Conservation (phyloP, 2,113 vertebrate species). For the Dasyprocta punctata region DNA sequence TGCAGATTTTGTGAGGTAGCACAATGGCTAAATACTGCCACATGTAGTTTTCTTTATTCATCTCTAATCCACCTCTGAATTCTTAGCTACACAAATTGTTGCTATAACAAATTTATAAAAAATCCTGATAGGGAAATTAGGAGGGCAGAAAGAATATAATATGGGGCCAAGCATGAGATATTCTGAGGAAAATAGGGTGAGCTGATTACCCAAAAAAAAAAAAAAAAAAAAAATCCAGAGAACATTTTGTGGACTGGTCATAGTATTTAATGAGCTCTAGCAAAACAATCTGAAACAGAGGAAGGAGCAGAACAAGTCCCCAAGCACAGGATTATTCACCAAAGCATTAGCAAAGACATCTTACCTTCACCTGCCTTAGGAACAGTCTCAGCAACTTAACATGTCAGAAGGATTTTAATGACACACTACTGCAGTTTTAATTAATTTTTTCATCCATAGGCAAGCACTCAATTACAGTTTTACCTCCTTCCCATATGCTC, state of each 20-base stretch:
- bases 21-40: not conserved
- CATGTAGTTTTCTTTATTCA: not conserved
- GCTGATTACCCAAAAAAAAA: too few species aligned
- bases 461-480: conserved; percentile 64
- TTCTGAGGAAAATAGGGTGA: not conserved
- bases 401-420: conserved; percentile 67
- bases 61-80: not conserved
- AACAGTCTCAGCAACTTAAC: conserved; percentile 51
- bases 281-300: conserved; percentile 12
- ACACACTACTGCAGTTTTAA: conserved; percentile 70
- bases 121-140: conserved; percentile 51
- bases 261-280: conserved; percentile 42
- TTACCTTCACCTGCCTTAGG: conserved; percentile 25
- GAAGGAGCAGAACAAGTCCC: not conserved
- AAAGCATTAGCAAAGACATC: conserved; percentile 45
- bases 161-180: not conserved
- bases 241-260: conserved; percentile 39
- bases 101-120: not conserved
- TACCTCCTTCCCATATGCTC: conserved; percentile 62
- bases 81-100: conserved; percentile 8
- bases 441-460: conserved; percentile 72
- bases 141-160: conserved; percentile 37
- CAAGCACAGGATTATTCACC: not conserved
- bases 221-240: conserved; percentile 63
- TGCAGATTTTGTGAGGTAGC: not conserved